Evolutionary conservation across 2,797 vertebrate species (phyloP).

Genomic region (Psittacula echo): DNA sequence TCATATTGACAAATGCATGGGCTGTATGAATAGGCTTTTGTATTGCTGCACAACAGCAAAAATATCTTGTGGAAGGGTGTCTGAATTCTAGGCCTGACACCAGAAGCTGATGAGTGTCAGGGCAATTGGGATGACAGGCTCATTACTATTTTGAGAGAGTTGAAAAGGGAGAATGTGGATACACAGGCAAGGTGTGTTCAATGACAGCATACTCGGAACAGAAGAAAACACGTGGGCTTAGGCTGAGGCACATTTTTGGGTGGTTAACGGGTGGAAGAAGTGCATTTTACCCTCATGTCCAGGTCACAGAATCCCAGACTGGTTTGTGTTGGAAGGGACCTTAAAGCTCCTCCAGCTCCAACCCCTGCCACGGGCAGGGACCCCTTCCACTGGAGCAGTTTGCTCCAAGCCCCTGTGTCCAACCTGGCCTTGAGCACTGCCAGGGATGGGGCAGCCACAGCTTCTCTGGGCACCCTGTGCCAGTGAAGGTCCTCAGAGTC

Average conservation of each 20-base stretch:
- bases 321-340: not conserved
- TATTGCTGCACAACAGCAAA: not conserved
- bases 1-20: conserved; percentile 19
- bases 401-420: not conserved
- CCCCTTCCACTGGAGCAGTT: no score
- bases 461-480: not conserved
- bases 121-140: not conserved
- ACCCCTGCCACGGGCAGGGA: no score
- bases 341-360: not conserved
- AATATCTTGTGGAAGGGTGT: not conserved
- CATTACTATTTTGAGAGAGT: not conserved
- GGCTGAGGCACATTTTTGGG: fast-evolving
- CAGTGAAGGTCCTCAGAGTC: not conserved
- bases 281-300: fast-evolving
- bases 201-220: not conserved
- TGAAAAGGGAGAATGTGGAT: not conserved
- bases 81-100: not conserved
- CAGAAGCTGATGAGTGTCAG: not conserved
- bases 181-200: not conserved
- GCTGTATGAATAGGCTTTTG: conserved; percentile 11
- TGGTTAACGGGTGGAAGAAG: not conserved
- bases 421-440: not conserved
- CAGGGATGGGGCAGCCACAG: not conserved
- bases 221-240: not conserved
- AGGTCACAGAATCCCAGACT: no score